Conservation (phyloP, 2,797 vertebrate species). For the Brotula barbata region DNA sequence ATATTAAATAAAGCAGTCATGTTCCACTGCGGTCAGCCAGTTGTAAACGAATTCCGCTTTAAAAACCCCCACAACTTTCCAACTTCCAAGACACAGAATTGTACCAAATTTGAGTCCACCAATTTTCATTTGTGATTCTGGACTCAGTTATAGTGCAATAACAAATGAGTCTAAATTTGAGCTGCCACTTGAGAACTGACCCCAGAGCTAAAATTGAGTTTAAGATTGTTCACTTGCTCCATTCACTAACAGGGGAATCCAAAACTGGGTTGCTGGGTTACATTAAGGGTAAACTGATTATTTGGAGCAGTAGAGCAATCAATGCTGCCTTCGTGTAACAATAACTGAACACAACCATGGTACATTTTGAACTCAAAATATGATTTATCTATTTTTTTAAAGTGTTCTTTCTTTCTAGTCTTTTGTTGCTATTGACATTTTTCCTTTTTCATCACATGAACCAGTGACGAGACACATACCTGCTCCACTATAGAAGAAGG, state of each 20-base stretch:
- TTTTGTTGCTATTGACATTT: background rate
- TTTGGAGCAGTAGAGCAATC: background rate
- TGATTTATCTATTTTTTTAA: too few species aligned
- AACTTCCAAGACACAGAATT: background rate
- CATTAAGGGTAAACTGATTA: slow-evolving; percentile 1
- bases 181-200: slow-evolving; percentile 35
- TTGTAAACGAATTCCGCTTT: too few species aligned
- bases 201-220: slow-evolving; percentile 12
- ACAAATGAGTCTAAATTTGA: slow-evolving; percentile 19
- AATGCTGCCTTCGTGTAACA: background rate
- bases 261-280: slow-evolving; percentile 33
- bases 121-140: too few species aligned
- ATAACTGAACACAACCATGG: background rate
- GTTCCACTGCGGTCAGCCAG: too few species aligned
- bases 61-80: too few species aligned
- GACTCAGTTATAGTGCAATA: background rate
- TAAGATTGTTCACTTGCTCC: slow-evolving; percentile 1
- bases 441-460: too few species aligned
- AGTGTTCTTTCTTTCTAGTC: background rate
- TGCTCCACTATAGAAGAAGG: too few species aligned
- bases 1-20: too few species aligned
- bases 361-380: background rate
- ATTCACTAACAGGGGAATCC: slow-evolving; percentile 5
- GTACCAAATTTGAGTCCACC: too few species aligned
- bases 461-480: too few species aligned